These are phyloP conservation scores for Heterodera filipjevi DNA, from an alignment of 2,888 invertebrate genomes.

Conservation along the genomic window DNA sequence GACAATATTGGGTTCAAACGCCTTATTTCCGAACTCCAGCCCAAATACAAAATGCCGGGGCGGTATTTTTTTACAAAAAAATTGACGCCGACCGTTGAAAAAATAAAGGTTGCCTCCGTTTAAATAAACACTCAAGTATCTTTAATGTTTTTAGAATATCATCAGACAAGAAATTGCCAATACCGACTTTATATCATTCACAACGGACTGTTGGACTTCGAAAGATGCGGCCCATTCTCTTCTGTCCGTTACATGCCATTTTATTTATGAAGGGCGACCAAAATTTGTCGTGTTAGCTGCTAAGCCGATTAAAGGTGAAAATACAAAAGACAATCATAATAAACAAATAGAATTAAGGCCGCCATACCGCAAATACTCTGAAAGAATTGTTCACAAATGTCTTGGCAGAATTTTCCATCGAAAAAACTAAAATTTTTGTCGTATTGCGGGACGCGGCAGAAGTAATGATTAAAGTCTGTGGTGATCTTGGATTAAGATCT, in stretches of 20 bases:
- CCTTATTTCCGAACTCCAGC: background rate
- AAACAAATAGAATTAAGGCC: background rate
- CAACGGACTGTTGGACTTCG: conserved; percentile 6
- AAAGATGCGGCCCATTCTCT: conserved; percentile 2
- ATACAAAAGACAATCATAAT: background rate
- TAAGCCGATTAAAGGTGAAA: background rate
- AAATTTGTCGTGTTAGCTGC: background rate
- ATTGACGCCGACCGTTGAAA: background rate
- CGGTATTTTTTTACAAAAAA: background rate
- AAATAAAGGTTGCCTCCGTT: too few species aligned
- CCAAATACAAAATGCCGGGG: background rate
- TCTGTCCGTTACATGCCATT: background rate
- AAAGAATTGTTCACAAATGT: background rate
- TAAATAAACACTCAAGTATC: background rate
- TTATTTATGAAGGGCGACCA: background rate
- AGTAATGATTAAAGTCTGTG: conserved; percentile 10
- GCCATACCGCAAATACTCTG: background rate
- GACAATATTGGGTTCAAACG: background rate
- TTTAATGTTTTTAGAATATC: background rate
- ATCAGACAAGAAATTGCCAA: background rate
- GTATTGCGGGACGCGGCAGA: conserved; percentile 19
- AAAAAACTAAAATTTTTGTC: conserved; percentile 16
- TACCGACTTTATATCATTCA: background rate
- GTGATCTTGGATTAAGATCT: background rate
- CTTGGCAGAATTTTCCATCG: background rate